phyloP scores from a whole-genome alignment of 1,140 invertebrate species.

The Heliconius melpomene region DNA sequence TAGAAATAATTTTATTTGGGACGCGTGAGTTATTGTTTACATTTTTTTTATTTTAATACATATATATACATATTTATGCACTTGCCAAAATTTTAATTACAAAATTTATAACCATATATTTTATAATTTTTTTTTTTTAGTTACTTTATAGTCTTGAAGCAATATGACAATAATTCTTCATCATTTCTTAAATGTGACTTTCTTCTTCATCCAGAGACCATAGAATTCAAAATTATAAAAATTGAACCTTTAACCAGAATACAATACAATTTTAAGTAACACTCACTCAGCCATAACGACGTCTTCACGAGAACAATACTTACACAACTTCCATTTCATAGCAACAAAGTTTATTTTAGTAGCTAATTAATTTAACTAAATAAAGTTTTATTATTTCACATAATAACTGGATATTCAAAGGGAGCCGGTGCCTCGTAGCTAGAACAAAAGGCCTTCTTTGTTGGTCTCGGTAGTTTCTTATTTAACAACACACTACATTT shows the following conservation, averaged over 20 bases:
- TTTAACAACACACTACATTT: conserved; percentile 4
- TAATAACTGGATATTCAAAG: conserved; percentile 2
- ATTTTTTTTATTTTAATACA: neutral
- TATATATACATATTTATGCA: no score
- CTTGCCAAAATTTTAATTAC: no score
- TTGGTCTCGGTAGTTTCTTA: conserved; percentile 10
- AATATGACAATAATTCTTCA: no score
- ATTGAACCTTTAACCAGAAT: neutral
- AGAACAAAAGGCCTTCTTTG: conserved; percentile 6
- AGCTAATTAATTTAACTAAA: conserved; percentile 8
- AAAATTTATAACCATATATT: no score
- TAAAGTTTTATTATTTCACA: conserved; percentile 14
- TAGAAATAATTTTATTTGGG: neutral
- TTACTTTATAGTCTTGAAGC: no score
- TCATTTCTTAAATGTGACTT: no score
- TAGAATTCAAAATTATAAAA: neutral
- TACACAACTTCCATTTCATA: neutral
- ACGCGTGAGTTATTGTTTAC: neutral
- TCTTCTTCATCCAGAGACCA: no score
- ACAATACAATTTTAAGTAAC: neutral
- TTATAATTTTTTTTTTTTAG: no score
- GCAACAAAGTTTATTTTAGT: conserved; percentile 7
- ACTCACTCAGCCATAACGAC: neutral
- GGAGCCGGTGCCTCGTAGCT: neutral
- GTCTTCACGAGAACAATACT: neutral